phyloP scores from a whole-genome alignment of 23 tunicate genomes.

The Halocynthia aurantium region DNA sequence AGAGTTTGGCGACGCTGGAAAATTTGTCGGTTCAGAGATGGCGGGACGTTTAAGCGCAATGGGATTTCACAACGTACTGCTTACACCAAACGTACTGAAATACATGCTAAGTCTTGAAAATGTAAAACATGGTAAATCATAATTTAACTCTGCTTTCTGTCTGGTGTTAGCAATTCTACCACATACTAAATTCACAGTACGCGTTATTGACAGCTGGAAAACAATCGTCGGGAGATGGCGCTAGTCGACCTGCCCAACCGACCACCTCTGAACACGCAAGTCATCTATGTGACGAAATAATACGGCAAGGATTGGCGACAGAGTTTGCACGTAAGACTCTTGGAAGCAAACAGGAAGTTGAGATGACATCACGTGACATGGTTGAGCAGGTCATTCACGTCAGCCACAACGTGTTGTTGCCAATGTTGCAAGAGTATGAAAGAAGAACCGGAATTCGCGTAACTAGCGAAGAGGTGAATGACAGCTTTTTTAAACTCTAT shows the following conservation, averaged over 20 bases:
- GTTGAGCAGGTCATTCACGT: conserved; percentile 32
- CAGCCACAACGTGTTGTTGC: conserved; percentile 52
- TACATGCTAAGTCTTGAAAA: conserved; percentile 11
- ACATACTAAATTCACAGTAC: background rate
- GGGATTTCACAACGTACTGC: conserved; percentile 40
- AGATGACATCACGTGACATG: conserved; percentile 13
- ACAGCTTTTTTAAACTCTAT: background rate
- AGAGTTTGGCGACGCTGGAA: no score
- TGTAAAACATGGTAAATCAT: background rate
- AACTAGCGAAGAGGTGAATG: background rate
- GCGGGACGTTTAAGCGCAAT: conserved; percentile 37
- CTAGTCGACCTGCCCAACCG: conserved; percentile 2
- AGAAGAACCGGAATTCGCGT: conserved; percentile 18
- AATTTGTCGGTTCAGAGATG: background rate
- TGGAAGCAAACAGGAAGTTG: background rate
- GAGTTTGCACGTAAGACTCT: conserved; percentile 1
- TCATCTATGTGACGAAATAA: conserved; percentile 22
- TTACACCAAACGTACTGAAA: conserved; percentile 20
- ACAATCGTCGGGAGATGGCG: conserved; percentile 34
- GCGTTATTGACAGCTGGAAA: conserved; percentile 9
- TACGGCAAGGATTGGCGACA: background rate
- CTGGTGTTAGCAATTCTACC: background rate
- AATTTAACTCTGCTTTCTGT: background rate
- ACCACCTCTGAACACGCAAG: conserved; percentile 23
- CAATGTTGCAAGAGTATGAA: conserved; percentile 57